A percentile compares a stretch with the other conserved stretches of the same genome.
These are phyloP conservation scores for Drosophila antonietae DNA, from an alignment of 2,888 invertebrate genomes.

Conservation along the genomic window DNA sequence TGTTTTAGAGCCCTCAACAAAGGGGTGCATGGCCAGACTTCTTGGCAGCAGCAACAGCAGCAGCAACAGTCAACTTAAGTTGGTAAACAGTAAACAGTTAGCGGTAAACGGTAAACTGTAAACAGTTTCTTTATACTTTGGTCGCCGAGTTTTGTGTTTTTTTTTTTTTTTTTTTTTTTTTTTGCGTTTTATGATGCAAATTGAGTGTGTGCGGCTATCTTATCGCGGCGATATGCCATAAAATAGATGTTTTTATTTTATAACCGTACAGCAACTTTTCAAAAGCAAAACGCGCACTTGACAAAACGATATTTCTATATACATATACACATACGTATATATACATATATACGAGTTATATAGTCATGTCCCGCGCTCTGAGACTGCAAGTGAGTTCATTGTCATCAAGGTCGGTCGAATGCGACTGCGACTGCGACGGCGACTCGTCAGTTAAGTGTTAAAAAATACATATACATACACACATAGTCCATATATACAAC, in stretches of 20 bases:
- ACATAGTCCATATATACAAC: not conserved
- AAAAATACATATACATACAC: constrained; percentile 12
- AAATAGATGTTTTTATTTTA: constrained; percentile 55
- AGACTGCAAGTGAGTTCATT: constrained; percentile 58
- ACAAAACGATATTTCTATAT: constrained; percentile 21
- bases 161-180: constrained; percentile 26
- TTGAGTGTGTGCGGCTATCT: constrained; percentile 42
- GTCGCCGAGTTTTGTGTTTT: constrained; percentile 20
- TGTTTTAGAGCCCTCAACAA: constrained; percentile 8
- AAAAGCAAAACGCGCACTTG: constrained; percentile 40
- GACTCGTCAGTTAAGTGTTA: constrained; percentile 38
- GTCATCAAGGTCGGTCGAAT: constrained; percentile 62
- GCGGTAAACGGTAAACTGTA: constrained; percentile 29
- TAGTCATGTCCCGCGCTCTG: not conserved
- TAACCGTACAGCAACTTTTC: constrained; percentile 17
- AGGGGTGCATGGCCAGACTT: constrained; percentile 46
- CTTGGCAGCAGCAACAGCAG: constrained; percentile 69
- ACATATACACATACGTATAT: not conserved
- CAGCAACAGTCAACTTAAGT: constrained; percentile 30
- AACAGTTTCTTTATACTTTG: constrained; percentile 22
- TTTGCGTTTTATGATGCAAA: constrained; percentile 59
- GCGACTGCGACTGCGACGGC: constrained; percentile 14
- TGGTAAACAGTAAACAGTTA: constrained; percentile 32
- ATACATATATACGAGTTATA: not conserved
- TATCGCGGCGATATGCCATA: constrained; percentile 53